Conservation (phyloP, 1,140 invertebrate genomes). For the Papilio dardanus region DNA sequence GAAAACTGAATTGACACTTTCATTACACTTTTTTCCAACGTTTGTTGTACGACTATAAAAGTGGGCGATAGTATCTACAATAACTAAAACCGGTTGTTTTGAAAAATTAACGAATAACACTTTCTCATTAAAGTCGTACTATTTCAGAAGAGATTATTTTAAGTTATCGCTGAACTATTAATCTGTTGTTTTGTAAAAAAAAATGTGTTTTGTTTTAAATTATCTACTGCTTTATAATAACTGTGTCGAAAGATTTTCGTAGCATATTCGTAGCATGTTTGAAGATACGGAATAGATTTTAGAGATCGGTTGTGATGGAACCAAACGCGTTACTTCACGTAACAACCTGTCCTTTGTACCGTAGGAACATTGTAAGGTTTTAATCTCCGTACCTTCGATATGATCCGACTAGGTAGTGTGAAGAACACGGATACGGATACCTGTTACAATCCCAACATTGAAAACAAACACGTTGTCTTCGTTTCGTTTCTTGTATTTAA, state of each 20-base stretch:
- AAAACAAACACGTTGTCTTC: background rate
- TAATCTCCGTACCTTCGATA: constrained; percentile 3
- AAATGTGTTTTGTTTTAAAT: background rate
- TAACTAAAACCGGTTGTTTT: background rate
- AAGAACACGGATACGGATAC: background rate
- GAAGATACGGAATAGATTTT: background rate
- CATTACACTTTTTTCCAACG: background rate
- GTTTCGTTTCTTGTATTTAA: background rate
- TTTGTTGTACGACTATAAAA: background rate
- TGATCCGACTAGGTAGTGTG: background rate
- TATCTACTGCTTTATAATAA: background rate
- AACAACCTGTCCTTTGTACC: background rate
- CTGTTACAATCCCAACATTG: background rate
- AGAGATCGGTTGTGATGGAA: background rate
- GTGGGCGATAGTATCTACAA: background rate
- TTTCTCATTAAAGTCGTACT: background rate
- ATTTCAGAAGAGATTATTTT: background rate
- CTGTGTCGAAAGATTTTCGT: background rate
- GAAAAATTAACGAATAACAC: background rate
- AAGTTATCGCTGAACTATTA: background rate
- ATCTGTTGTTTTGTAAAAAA: background rate
- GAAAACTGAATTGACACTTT: constrained; percentile 7
- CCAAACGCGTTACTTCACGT: background rate
- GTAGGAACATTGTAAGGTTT: background rate
- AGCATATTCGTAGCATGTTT: background rate